phyloP scores from a whole-genome alignment of 1,140 invertebrate genomes.

The Formica exsecta region DNA sequence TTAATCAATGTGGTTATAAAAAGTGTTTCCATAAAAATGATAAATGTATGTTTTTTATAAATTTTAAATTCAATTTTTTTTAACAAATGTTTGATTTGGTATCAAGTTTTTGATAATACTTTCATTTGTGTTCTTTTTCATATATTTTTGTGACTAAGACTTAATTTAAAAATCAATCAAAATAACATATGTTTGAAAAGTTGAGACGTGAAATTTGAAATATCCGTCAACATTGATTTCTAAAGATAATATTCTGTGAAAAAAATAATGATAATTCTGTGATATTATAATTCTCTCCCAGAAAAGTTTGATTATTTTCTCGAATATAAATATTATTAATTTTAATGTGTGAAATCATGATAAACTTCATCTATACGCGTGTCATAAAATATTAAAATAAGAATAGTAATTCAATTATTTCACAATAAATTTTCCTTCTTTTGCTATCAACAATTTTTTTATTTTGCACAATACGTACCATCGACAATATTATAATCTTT shows the following conservation, averaged over 20 bases:
- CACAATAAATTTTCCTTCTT: not conserved
- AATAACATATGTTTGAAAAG: no score
- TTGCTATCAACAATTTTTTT: not conserved
- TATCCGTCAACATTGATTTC: no score
- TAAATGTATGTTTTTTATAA: not conserved
- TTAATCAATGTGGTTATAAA: not conserved
- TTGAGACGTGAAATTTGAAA: no score
- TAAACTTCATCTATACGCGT: not conserved
- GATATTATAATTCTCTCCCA: no score
- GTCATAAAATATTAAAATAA: not conserved
- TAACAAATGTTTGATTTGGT: not conserved
- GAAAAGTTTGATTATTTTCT: no score
- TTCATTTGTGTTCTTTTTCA: no score
- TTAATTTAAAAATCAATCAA: no score
- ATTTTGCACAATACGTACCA: not conserved
- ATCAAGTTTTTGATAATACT: not conserved
- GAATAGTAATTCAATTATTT: not conserved
- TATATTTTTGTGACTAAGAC: no score
- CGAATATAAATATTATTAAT: not conserved
- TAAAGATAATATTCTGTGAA: no score
- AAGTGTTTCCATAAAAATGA: not conserved
- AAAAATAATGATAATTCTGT: no score
- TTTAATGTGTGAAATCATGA: not conserved
- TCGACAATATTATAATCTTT: not conserved
- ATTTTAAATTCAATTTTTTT: not conserved